Evolutionary conservation across 1,140 invertebrate genomes (phyloP), one percentile per base, ranked within the genome.

Genomic region (Archivesica marissinica): DNA sequence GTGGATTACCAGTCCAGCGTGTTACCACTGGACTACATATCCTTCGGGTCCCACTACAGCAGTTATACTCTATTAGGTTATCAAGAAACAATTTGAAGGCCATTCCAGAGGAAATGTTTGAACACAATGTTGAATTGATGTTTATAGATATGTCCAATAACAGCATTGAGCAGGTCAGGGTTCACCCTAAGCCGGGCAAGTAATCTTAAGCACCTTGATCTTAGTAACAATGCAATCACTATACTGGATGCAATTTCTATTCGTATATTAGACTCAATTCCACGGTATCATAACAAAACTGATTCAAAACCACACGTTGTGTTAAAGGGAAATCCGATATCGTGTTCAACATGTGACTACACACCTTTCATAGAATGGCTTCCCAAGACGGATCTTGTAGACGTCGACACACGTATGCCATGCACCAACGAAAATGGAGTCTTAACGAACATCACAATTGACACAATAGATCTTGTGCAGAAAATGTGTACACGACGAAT

Each of bases 391-490:
- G 15, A 50, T 15, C 30, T 52, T 52, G 47, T 75, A n/a, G 35
- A 75, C 30, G 6, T 75, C 0, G 33, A 23, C 33, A 20, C 33
- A 11, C 38, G 28, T 9, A 11, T 75, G 54, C 25, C 0, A 7
- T 75, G 70, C 23, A 33, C 35, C 39, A 47, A 50, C 23, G 70
- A 75, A 6, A 28, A 75, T 30, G 70, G 44, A 30, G n/a, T 23
- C 20, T 17, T 7, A n/a, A 15, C 28, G 54, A 17, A 0, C 35
- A 52, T 54, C 50, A 33, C 25, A 11, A 9, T 33, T 20, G 30
- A 28, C 17, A 25, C 44, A 23, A 13, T 75, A 35, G 25, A 75
- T 13, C 6, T 52, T 11, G 30, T 54, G 20, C 9, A 75, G 0
- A 35, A 4, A 13, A 52, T 52, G 17, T 75, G 44, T 33, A 15